Percentiles rank a stretch among this genome's conserved stretches.
These are phyloP conservation scores for Hartigia nigra DNA, from an alignment of 2,888 invertebrate species.

Conservation along the genomic window DNA sequence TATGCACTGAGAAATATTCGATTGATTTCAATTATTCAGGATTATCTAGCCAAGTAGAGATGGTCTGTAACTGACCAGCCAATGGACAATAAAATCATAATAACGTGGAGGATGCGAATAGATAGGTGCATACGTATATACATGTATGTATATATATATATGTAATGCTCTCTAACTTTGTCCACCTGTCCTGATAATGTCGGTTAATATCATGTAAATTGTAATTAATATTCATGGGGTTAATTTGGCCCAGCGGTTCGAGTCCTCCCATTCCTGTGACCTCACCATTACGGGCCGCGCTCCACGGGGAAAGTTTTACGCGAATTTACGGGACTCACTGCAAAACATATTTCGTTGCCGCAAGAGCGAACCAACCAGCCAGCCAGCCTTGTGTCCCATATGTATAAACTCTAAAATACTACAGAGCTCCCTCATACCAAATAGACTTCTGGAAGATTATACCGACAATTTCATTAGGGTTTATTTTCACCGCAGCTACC, in stretches of 20 bases:
- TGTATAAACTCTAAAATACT: no score
- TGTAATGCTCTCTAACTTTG: slow-evolving; percentile 40
- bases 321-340: slow-evolving; percentile 55
- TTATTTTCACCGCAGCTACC: background rate
- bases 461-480: background rate
- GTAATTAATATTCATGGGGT: slow-evolving; percentile 63
- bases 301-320: slow-evolving; percentile 46
- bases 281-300: background rate
- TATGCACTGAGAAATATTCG: background rate
- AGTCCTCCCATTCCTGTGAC: slow-evolving; percentile 29
- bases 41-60: background rate
- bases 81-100: background rate
- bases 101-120: background rate
- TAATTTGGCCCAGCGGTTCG: slow-evolving; percentile 49
- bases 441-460: no score
- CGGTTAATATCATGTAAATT: slow-evolving; percentile 64
- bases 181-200: slow-evolving; percentile 61
- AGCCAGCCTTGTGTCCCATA: no score
- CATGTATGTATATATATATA: no score
- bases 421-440: no score
- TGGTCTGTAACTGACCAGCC: background rate
- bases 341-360: slow-evolving; percentile 46
- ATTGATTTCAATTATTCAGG: background rate
- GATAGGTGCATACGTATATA: background rate
- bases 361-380: no score